Conservation (phyloP, 2,113 vertebrate species). For the Bettongia penicillata region DNA sequence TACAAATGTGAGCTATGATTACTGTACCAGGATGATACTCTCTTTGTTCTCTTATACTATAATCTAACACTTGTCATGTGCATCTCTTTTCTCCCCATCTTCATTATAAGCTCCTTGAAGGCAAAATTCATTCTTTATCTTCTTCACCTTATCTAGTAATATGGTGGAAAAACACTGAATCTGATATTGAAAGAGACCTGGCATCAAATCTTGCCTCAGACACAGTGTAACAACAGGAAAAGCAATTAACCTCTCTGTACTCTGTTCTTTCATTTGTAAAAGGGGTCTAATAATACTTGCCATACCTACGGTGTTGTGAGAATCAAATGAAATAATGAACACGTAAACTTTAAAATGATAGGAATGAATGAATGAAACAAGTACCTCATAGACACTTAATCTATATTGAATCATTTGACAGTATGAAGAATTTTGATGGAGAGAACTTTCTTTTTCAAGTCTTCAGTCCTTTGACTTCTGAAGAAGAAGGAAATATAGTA, state of each 20-base stretch:
- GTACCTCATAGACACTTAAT: background rate
- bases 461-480: background rate
- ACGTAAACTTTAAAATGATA: background rate
- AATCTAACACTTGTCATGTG: background rate
- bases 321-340: background rate
- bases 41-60: background rate
- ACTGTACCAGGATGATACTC: background rate
- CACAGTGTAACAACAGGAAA: background rate
- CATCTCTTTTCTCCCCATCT: background rate
- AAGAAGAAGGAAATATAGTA: background rate
- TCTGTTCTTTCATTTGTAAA: background rate
- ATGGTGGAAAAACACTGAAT: background rate
- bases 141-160: background rate
- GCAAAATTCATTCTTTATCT: background rate
- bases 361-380: background rate
- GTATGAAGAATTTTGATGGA: background rate
- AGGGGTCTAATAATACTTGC: background rate
- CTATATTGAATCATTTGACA: background rate
- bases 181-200: background rate
- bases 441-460: background rate
- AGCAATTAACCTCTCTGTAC: background rate
- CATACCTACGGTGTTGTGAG: background rate
- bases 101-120: conserved; percentile 5
- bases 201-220: background rate
- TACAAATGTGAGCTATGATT: background rate